phyloP scores from a whole-genome alignment of 2,888 invertebrate species.

The Drosophila histrio region DNA sequence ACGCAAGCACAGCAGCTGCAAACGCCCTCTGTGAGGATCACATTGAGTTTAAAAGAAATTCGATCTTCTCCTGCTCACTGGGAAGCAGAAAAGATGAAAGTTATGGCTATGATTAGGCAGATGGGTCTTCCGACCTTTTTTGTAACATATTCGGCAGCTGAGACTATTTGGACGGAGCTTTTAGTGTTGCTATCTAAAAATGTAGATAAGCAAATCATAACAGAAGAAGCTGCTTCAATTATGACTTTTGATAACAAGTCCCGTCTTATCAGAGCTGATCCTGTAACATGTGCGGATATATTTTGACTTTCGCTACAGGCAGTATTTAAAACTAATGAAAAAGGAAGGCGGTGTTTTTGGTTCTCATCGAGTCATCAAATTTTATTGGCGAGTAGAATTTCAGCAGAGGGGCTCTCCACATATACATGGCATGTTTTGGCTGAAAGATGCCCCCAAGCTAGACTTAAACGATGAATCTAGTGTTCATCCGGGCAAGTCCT shows the following conservation, averaged over 20 bases:
- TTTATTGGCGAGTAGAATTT: background rate
- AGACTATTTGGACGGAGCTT: background rate
- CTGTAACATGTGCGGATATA: conserved; percentile 7
- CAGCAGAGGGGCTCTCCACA: too few species aligned
- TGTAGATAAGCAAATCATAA: background rate
- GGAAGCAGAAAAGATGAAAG: too few species aligned
- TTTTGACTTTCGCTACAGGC: background rate
- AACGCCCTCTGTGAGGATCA: background rate
- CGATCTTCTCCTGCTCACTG: background rate
- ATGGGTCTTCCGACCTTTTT: too few species aligned
- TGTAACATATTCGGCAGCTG: too few species aligned
- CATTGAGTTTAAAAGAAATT: background rate
- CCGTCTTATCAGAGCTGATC: background rate
- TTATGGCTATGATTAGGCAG: too few species aligned
- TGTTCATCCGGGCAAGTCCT: background rate
- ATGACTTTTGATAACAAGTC: background rate
- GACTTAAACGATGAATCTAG: too few species aligned
- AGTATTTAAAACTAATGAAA: background rate
- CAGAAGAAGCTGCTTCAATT: background rate
- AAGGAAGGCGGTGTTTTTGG: background rate
- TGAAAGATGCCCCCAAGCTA: too few species aligned
- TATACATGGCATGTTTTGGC: too few species aligned
- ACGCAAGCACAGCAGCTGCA: background rate
- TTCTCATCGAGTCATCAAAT: background rate
- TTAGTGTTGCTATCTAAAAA: background rate